Evolutionary conservation across 1,140 invertebrate genomes (phyloP).

Genomic region (Coboldia fuscipes): DNA sequence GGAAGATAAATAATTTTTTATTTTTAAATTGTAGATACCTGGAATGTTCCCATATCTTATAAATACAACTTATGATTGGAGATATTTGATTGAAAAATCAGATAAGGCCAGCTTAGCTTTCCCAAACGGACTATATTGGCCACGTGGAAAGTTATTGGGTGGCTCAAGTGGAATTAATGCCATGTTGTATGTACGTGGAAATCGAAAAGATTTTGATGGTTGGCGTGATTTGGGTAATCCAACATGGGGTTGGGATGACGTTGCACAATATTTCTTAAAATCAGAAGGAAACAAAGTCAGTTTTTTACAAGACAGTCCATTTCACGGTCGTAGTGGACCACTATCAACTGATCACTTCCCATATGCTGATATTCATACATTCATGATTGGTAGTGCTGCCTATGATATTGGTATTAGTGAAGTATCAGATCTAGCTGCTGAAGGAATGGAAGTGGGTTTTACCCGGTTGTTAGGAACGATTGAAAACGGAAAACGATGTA

Average conservation of each 20-base stretch:
- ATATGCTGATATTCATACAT: too few species aligned
- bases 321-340: background rate
- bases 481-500: constrained; percentile 32
- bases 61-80: background rate
- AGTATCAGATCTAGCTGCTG: constrained; percentile 17
- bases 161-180: constrained; percentile 79
- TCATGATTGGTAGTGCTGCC: constrained; percentile 35
- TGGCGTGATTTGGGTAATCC: constrained; percentile 64
- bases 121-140: constrained; percentile 20
- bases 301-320: constrained; percentile 14
- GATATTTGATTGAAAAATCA: background rate
- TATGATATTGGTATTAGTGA: constrained; percentile 69
- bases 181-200: constrained; percentile 83
- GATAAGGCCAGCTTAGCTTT: background rate
- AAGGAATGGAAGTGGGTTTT: constrained; percentile 19
- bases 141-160: constrained; percentile 43
- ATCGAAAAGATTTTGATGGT: constrained; percentile 66
- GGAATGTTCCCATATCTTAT: background rate
- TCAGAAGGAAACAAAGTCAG: constrained; percentile 49
- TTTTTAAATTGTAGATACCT: constrained; percentile 1
- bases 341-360: background rate
- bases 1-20: too few species aligned
- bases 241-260: constrained; percentile 69
- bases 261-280: constrained; percentile 65
- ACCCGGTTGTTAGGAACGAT: constrained; percentile 17